Evolutionary conservation across 1,140 invertebrate species (phyloP).

Genomic region (Tetranychus urticae): DNA sequence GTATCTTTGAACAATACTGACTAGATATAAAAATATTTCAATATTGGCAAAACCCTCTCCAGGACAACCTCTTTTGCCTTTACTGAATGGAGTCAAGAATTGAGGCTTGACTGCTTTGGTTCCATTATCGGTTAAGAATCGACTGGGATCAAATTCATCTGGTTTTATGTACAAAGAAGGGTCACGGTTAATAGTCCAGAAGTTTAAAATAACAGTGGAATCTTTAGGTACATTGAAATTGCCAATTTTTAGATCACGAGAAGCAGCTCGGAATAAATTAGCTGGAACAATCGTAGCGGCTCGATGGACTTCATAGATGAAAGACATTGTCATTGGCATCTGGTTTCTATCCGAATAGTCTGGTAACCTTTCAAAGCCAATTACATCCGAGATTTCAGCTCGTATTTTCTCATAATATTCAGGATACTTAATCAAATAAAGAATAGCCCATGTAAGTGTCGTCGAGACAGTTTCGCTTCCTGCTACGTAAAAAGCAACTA

Average conservation of each 20-base stretch:
- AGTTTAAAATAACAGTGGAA: constrained; percentile 33
- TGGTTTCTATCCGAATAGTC: constrained; percentile 8
- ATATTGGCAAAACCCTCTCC: constrained; percentile 57
- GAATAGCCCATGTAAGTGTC: constrained; percentile 17
- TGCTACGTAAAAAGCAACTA: constrained; percentile 14
- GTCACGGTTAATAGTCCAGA: constrained; percentile 41
- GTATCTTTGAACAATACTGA: constrained; percentile 46
- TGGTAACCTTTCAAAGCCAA: constrained; percentile 10
- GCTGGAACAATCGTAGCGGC: constrained; percentile 10
- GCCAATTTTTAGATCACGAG: background rate
- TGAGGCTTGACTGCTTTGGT: constrained; percentile 9
- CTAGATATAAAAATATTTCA: constrained; percentile 59
- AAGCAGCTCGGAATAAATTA: constrained; percentile 1
- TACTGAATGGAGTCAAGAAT: constrained; percentile 17
- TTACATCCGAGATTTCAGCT: constrained; percentile 16
- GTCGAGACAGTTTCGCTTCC: constrained; percentile 19
- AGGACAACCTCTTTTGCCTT: constrained; percentile 55
- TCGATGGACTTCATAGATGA: constrained; percentile 15
- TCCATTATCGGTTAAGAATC: constrained; percentile 24
- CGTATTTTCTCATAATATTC: constrained; percentile 16
- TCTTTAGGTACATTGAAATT: constrained; percentile 10
- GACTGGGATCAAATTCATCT: constrained; percentile 38
- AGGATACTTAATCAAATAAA: constrained; percentile 18
- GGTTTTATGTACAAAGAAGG: constrained; percentile 38
- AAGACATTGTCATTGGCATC: constrained; percentile 15